A percentile compares a stretch with the other conserved stretches of the same genome.
Evolutionary conservation across 1,140 invertebrate species (phyloP).

Genomic region (Choristoneura fumiferana): DNA sequence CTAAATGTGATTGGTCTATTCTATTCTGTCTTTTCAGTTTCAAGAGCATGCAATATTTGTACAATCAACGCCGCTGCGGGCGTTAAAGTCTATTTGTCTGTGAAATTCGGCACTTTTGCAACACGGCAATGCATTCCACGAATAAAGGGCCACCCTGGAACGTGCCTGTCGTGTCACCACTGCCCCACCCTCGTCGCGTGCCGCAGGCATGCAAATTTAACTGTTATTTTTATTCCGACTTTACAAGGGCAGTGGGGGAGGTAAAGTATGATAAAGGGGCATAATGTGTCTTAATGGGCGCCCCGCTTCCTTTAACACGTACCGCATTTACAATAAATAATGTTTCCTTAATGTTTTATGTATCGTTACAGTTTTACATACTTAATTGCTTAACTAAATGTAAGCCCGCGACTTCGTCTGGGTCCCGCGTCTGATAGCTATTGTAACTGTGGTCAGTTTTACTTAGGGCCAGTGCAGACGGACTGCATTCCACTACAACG

Average conservation of each 20-base stretch:
- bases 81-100: too few species aligned
- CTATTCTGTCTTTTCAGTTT: too few species aligned
- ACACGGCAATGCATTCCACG: constrained; percentile 12
- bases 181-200: constrained; percentile 34
- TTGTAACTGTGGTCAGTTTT: too few species aligned
- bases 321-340: constrained; percentile 14
- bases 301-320: constrained; percentile 18
- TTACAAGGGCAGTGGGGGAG: constrained; percentile 66
- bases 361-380: neutral
- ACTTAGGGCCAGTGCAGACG: too few species aligned
- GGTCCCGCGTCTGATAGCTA: too few species aligned
- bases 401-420: too few species aligned
- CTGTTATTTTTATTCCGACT: constrained; percentile 66
- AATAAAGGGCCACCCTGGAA: constrained; percentile 4
- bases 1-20: too few species aligned
- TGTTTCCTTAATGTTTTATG: constrained; percentile 14
- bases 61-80: too few species aligned
- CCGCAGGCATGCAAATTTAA: constrained; percentile 63
- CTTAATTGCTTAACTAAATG: too few species aligned
- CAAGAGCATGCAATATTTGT: too few species aligned
- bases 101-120: too few species aligned
- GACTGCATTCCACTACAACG: too few species aligned
- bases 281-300: constrained; percentile 34
- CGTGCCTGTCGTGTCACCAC: neutral
- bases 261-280: constrained; percentile 47